Conservation (phyloP, 53 echinoderm and acorn worm genomes). For the Holothuria scabra region DNA sequence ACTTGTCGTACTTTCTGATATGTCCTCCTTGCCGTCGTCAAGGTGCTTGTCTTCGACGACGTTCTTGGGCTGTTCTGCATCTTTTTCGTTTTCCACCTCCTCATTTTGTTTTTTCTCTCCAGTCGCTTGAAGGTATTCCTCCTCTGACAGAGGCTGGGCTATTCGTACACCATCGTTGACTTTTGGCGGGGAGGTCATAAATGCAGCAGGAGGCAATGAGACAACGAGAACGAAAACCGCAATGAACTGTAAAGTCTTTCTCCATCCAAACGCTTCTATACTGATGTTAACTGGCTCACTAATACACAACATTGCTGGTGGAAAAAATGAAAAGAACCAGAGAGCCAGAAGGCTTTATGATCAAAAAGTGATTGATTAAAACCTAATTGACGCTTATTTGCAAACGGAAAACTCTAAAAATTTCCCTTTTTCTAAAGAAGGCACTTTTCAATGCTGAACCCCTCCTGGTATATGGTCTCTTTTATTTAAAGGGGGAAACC, state of each 20-base stretch:
- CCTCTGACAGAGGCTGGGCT: background rate
- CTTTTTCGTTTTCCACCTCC: too few relatives aligned
- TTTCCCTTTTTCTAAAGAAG: too few relatives aligned
- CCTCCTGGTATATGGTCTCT: too few relatives aligned
- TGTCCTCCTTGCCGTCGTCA: background rate
- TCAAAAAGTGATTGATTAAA: too few relatives aligned
- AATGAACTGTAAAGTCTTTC: slow-evolving; percentile 30
- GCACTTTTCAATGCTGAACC: too few relatives aligned
- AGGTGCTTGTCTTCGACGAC: too few relatives aligned
- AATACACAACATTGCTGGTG: background rate
- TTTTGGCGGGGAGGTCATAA: slow-evolving; percentile 22
- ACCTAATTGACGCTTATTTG: too few relatives aligned
- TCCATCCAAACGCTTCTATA: slow-evolving; percentile 26
- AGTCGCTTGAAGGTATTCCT: background rate
- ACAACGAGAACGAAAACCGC: background rate
- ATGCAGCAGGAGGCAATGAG: slow-evolving; percentile 5
- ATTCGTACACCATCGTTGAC: background rate
- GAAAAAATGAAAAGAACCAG: background rate
- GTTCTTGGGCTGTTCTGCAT: too few relatives aligned
- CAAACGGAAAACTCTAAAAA: too few relatives aligned
- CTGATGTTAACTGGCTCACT: slow-evolving; percentile 6
- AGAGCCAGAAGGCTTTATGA: too few relatives aligned
- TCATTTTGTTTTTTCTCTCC: background rate
- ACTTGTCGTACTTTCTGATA: background rate
- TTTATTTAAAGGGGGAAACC: too few relatives aligned